Conservation (phyloP, 2,797 vertebrate genomes). For the Acanthis flammea region DNA sequence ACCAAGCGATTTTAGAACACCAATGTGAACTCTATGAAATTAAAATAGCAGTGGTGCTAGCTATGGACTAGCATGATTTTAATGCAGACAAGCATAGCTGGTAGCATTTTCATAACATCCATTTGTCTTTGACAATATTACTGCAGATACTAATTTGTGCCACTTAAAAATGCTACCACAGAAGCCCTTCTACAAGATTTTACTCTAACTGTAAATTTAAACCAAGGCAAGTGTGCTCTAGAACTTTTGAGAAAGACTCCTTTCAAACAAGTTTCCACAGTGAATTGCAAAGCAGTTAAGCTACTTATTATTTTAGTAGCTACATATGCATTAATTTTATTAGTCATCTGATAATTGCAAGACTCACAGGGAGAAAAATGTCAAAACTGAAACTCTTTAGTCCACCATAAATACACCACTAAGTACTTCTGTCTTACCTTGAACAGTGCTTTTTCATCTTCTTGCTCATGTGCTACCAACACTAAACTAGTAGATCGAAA, state of each 20-base stretch:
- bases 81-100: background rate
- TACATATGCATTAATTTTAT: background rate
- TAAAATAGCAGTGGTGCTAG: background rate
- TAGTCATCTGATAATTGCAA: background rate
- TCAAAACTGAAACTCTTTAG: background rate
- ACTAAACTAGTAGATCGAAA: background rate
- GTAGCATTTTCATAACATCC: background rate
- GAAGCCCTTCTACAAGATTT: background rate
- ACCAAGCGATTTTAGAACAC: background rate
- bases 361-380: background rate
- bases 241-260: background rate
- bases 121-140: background rate
- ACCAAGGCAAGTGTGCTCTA: background rate
- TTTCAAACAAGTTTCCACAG: background rate
- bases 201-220: background rate
- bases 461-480: background rate
- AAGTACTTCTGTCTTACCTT: background rate
- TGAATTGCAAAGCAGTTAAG: background rate
- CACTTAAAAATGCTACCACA: background rate
- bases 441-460: background rate
- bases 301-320: background rate
- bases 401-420: background rate
- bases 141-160: background rate
- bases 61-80: background rate
- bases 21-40: background rate